A percentile compares a stretch with the other conserved stretches of the same genome.
phyloP scores from a whole-genome alignment of 2,888 invertebrate species.

The Autographa gamma region DNA sequence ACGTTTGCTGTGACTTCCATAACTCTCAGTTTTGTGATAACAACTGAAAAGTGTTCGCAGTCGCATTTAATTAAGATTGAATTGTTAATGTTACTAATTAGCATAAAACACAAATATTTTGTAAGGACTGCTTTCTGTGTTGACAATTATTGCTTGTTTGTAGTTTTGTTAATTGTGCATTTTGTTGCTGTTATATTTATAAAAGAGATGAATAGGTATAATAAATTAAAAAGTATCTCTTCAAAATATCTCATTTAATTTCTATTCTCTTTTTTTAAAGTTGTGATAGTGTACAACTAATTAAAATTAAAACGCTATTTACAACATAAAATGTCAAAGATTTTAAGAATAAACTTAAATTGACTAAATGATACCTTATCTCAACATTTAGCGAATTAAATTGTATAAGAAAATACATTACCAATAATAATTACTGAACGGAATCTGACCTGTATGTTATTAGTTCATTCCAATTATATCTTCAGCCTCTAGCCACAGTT shows the following conservation, averaged over 20 bases:
- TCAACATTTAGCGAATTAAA: constrained; percentile 12
- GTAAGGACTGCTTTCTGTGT: neutral
- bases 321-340: too few relatives aligned
- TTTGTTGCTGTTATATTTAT: too few relatives aligned
- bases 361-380: too few relatives aligned
- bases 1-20: neutral
- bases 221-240: too few relatives aligned
- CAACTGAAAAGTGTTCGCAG: neutral
- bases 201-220: too few relatives aligned
- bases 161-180: neutral
- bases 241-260: too few relatives aligned
- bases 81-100: neutral
- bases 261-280: too few relatives aligned
- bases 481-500: neutral
- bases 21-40: neutral
- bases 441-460: constrained; percentile 16
- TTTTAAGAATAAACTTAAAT: too few relatives aligned
- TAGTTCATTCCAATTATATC: constrained; percentile 27
- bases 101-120: neutral
- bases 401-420: constrained; percentile 15
- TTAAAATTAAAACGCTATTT: too few relatives aligned
- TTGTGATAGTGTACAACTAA: too few relatives aligned
- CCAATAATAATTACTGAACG: constrained; percentile 18
- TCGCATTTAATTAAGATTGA: neutral
- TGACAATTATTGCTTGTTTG: neutral